Evolutionary conservation across 1,140 invertebrate genomes (phyloP).

Genomic region (Pseudomyrmex flavicornis): DNA sequence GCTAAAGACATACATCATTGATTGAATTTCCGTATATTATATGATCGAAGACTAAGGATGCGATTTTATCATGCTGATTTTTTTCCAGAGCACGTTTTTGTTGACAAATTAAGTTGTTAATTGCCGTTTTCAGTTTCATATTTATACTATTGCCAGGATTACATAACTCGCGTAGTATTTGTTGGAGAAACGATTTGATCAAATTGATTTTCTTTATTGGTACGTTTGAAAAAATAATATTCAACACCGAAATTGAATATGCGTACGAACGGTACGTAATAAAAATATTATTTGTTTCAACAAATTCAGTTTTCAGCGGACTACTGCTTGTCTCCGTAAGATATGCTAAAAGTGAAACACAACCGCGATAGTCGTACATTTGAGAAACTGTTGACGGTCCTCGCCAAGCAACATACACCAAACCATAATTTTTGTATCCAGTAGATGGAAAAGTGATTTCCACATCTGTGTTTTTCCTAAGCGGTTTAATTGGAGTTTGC

Average conservation of each 20-base stretch:
- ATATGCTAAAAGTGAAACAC: slow-evolving; percentile 93
- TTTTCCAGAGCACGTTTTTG: slow-evolving; percentile 91
- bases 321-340: slow-evolving; percentile 93
- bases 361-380: slow-evolving; percentile 87
- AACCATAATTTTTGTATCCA: slow-evolving; percentile 93
- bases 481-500: slow-evolving; percentile 89
- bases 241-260: slow-evolving; percentile 90
- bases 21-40: slow-evolving; percentile 92
- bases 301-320: slow-evolving; percentile 93
- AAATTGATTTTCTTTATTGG: slow-evolving; percentile 88
- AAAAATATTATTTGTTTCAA: slow-evolving; percentile 93
- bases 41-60: slow-evolving; percentile 92
- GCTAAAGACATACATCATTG: slow-evolving; percentile 88
- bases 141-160: slow-evolving; percentile 87
- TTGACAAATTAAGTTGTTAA: slow-evolving; percentile 87
- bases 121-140: slow-evolving; percentile 89
- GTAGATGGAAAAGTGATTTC: slow-evolving; percentile 92
- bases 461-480: slow-evolving; percentile 85
- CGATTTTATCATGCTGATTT: slow-evolving; percentile 90
- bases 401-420: slow-evolving; percentile 88
- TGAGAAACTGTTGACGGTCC: slow-evolving; percentile 90
- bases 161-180: slow-evolving; percentile 86
- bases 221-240: slow-evolving; percentile 92
- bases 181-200: slow-evolving; percentile 87
- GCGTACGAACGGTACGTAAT: slow-evolving; percentile 91